These are phyloP conservation scores for Lota lota DNA, from an alignment of 2,113 vertebrate genomes.

Conservation along the genomic window DNA sequence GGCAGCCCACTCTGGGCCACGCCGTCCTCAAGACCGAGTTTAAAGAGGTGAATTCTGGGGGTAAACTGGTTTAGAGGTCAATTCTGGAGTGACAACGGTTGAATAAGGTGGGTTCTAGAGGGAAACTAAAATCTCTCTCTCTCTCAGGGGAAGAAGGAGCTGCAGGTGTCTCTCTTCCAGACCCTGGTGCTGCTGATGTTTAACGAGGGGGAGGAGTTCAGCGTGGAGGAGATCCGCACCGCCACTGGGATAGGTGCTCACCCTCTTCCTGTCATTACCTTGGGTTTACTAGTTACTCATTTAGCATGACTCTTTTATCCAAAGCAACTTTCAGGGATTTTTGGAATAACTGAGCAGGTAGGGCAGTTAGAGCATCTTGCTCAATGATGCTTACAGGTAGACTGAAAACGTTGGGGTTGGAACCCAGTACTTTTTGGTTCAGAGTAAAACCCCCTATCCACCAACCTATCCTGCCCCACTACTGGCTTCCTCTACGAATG, in stretches of 20 bases:
- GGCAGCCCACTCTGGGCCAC: constrained; percentile 97
- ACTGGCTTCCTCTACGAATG: too few species aligned
- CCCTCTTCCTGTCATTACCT: background rate
- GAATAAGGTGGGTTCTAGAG: too few species aligned
- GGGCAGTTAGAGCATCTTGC: too few species aligned
- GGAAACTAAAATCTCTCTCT: background rate
- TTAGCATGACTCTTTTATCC: background rate
- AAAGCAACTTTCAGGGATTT: too few species aligned
- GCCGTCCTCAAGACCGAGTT: constrained; percentile 97
- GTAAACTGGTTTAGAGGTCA: too few species aligned
- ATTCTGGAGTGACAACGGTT: too few species aligned
- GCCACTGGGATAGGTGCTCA: constrained; percentile 92
- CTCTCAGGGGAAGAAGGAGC: constrained; percentile 91
- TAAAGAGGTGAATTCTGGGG: constrained; percentile 81
- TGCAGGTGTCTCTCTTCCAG: constrained; percentile 98
- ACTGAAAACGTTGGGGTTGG: too few species aligned
- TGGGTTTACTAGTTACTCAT: background rate
- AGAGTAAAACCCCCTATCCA: too few species aligned
- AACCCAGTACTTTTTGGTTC: too few species aligned
- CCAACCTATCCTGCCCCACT: too few species aligned
- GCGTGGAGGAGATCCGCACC: constrained; percentile 92
- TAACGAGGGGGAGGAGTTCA: constrained; percentile 97
- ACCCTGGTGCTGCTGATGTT: constrained; percentile 98
- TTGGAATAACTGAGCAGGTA: too few species aligned
- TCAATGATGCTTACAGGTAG: too few species aligned